Conservation (phyloP, 2,113 vertebrate genomes). For the Grammomys dolichurus region DNA sequence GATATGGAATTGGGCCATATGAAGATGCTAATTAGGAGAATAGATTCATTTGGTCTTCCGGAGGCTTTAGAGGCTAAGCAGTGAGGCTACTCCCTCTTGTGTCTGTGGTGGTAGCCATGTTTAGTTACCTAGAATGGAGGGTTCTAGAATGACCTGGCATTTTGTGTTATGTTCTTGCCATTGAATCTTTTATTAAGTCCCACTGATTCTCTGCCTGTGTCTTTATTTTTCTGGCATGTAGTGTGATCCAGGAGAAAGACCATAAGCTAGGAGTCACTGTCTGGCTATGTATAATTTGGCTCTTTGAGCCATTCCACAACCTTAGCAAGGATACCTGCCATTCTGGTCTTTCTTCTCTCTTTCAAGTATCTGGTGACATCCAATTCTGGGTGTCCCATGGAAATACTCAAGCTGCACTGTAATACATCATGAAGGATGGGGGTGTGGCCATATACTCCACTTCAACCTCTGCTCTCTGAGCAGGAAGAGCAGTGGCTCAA, state of each 20-base stretch:
- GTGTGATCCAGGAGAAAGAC: background rate
- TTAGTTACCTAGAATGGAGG: background rate
- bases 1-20: slow-evolving; percentile 26
- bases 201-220: background rate
- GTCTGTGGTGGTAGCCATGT: background rate
- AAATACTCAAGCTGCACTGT: background rate
- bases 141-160: background rate
- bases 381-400: background rate
- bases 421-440: background rate
- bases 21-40: slow-evolving; percentile 55
- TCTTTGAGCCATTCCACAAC: background rate
- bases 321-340: background rate
- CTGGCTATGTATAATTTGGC: background rate
- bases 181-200: background rate
- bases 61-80: background rate
- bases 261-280: background rate
- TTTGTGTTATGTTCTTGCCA: background rate
- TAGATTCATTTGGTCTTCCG: slow-evolving; percentile 19
- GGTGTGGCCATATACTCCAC: background rate
- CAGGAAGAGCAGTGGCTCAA: background rate
- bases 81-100: background rate
- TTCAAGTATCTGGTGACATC: background rate
- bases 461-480: background rate
- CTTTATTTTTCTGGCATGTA: background rate
- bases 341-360: background rate